Percentiles rank a stretch among this genome's conserved stretches.
Conservation (phyloP, 2,797 vertebrate genomes). For the Anguilla obscura region DNA sequence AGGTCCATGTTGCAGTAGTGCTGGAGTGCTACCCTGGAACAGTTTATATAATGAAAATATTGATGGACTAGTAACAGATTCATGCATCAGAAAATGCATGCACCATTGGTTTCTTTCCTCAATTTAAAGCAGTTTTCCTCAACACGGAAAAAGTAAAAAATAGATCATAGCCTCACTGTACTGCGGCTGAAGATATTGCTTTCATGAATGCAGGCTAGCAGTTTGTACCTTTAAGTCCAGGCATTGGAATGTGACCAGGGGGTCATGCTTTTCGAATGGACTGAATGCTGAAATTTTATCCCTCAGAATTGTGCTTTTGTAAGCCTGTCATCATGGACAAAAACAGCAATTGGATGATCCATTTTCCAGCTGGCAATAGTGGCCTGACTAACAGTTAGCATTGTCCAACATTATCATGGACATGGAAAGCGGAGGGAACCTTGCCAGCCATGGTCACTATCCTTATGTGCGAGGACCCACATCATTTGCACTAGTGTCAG, state of each 20-base stretch:
- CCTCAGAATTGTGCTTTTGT: not conserved
- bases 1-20: not conserved
- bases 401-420: not conserved
- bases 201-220: not conserved
- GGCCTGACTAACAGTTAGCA: not conserved
- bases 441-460: not conserved
- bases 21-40: not conserved
- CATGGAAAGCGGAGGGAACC: not conserved
- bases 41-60: not conserved
- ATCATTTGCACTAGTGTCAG: slow-evolving; percentile 1
- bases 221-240: not conserved
- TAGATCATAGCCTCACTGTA: not conserved
- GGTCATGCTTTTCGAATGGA: not conserved
- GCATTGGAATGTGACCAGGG: not conserved
- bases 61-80: not conserved
- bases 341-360: not conserved
- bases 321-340: not conserved
- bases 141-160: not conserved
- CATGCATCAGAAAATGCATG: not conserved
- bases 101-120: not conserved
- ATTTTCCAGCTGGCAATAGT: not conserved
- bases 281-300: not conserved
- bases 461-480: not conserved
- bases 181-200: not conserved
- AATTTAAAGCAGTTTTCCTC: not conserved